phyloP scores from a whole-genome alignment of 2,113 vertebrate species.

The Octodon degus region DNA sequence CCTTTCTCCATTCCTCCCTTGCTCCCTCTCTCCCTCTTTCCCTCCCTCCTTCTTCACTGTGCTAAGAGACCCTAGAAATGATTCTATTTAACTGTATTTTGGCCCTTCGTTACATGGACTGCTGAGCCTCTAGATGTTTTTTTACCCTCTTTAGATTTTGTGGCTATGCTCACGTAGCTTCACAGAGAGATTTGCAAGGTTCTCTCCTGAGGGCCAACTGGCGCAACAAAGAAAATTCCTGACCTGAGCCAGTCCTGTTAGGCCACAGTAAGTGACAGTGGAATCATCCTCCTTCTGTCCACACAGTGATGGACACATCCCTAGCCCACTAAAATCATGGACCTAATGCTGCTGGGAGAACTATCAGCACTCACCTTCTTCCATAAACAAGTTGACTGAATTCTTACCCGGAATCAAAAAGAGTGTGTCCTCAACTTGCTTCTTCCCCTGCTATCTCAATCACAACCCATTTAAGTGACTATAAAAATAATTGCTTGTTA shows the following conservation, averaged over 20 bases:
- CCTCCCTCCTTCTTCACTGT: not conserved
- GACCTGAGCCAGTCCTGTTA: not conserved
- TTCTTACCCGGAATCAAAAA: not conserved
- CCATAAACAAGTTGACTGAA: rapidly evolving
- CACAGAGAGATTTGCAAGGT: rapidly evolving
- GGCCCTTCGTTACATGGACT: not conserved
- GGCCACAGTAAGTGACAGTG: not conserved
- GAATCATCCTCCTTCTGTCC: not conserved
- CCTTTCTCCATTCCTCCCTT: not conserved
- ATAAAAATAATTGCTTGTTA: not conserved
- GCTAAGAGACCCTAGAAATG: too few relatives aligned
- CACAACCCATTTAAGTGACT: not conserved
- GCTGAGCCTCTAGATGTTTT: not conserved
- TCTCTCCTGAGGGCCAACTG: not conserved
- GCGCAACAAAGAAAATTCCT: not conserved
- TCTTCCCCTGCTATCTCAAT: not conserved
- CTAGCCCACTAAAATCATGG: not conserved
- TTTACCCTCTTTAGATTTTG: not conserved
- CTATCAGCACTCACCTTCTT: too few relatives aligned
- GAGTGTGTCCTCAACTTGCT: too few relatives aligned
- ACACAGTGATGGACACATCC: not conserved
- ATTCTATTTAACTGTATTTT: not conserved
- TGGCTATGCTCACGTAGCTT: not conserved
- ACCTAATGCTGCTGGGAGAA: rapidly evolving
- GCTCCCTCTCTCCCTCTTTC: rapidly evolving